Base-by-base conservation (phyloP, 1,140 invertebrate genomes). In the Sinella curviseta region DNA sequence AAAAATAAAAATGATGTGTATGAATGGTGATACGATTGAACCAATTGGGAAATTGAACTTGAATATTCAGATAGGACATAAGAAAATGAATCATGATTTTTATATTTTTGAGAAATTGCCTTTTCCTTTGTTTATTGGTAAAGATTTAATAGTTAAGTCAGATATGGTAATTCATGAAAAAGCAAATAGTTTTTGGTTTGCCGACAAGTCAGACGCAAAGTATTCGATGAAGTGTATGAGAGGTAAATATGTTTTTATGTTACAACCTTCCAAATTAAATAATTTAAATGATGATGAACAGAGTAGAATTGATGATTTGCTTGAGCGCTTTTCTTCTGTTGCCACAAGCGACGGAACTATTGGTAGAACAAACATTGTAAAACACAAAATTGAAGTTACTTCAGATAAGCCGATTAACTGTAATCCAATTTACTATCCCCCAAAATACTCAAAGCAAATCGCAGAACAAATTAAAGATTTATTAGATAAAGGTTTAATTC, bases 381-480 rank as follows among this genome's bases (percentile, higher is more conserved):
- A 73, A 2, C 82, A 83, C 48, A 26, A 55, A 20, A 81, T 83
- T 55, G 78, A 80, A n/a, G 1, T 54, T 4, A 28, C 78, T 0
- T 65, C 57, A n/a, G 1, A 39, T 2, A 60, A 34, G n/a, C 14
- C 30, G 16, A 57, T 77, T 14, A 30, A 33, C 3, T 24, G 4
- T 0, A 24, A n/a, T 1, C 81, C 79, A 4, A 76, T 78, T 35
- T 24, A 17, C 0, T 31, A 74, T 24, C 57, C 80, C 0, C 80
- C 78, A 36, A 67, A 33, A 34, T 67, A 79, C 1, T n/a, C 36
- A 33, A 24, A 33, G 28, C 70, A 75, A 60, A 80, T 81, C n/a
- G n/a, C 24, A 1, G 39, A 34, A 31, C 76, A 78, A 74, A 55
- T 79, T 1, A 31, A 81, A 30, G 70, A 83, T 1, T 35, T 83